phyloP scores from a whole-genome alignment of 92 coral and sea anemone genomes.

The Parazoanthus swiftii region DNA sequence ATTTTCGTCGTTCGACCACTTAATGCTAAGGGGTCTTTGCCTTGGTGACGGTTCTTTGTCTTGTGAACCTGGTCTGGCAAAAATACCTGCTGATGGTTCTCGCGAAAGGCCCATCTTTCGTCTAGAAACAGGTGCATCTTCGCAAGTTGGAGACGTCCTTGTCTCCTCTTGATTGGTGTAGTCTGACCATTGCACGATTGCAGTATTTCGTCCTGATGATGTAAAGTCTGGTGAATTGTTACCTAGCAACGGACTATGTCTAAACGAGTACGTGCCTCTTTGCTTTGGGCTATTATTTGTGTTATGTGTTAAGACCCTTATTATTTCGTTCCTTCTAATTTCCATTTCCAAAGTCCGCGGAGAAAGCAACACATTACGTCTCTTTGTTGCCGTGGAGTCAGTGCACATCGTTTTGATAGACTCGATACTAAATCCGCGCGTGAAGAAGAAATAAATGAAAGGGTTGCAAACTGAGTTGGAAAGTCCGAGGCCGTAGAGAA shows the following conservation, averaged over 20 bases:
- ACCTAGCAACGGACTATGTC: neutral
- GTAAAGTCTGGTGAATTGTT: neutral
- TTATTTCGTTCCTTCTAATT: neutral
- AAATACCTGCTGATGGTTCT: neutral
- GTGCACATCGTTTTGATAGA: slow-evolving; percentile 12
- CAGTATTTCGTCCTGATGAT: neutral
- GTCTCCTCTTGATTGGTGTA: neutral
- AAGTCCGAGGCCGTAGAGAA: slow-evolving; percentile 58
- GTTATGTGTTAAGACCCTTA: neutral
- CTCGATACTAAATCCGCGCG: slow-evolving; percentile 31
- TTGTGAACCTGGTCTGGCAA: neutral
- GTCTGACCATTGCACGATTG: neutral
- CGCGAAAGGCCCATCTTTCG: neutral
- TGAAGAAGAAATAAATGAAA: slow-evolving; percentile 65
- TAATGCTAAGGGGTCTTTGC: slow-evolving; percentile 6
- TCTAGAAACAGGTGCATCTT: neutral
- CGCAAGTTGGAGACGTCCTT: neutral
- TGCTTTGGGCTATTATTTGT: neutral
- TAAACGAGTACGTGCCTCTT: neutral
- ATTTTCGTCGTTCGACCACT: slow-evolving; percentile 33
- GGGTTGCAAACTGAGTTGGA: slow-evolving; percentile 68
- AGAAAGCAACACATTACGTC: slow-evolving; percentile 7
- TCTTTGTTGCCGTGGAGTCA: slow-evolving; percentile 22
- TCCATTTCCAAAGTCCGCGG: slow-evolving; percentile 13
- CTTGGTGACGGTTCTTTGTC: neutral